These are phyloP conservation scores for Falco columbarius DNA, from an alignment of 2,797 vertebrate genomes.

Conservation along the genomic window DNA sequence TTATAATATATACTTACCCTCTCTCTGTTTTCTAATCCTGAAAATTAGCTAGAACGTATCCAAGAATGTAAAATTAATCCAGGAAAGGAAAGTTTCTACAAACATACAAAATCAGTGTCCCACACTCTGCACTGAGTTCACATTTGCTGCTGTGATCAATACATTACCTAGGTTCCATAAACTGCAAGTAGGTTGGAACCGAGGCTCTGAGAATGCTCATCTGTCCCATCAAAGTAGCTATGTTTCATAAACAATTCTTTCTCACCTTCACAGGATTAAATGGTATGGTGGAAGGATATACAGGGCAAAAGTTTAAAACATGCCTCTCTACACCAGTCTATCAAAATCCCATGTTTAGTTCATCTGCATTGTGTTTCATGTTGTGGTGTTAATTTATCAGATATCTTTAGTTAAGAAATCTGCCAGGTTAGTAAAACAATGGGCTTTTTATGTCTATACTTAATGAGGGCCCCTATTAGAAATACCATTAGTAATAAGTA, in stretches of 20 bases:
- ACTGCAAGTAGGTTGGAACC: not conserved
- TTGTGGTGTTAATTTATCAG: not conserved
- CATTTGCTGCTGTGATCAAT: not conserved
- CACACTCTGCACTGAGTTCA: rapidly evolving
- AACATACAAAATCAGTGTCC: not conserved
- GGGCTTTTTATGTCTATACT: not conserved
- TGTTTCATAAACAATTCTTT: not conserved
- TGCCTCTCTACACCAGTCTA: not conserved
- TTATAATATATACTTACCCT: not conserved
- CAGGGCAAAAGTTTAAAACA: not conserved
- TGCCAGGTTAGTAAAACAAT: not conserved
- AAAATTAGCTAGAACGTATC: not conserved
- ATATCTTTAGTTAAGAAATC: not conserved
- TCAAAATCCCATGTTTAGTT: not conserved
- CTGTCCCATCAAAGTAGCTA: not conserved
- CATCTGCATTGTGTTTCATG: not conserved
- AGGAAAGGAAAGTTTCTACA: not conserved
- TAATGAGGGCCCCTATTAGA: not conserved
- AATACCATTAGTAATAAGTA: not conserved
- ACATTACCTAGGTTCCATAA: not conserved
- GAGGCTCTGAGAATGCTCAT: not conserved
- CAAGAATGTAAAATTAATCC: not conserved
- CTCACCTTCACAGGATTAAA: not conserved
- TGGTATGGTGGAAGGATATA: not conserved
- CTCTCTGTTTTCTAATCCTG: not conserved